A percentile compares a stretch with the other conserved stretches of the same genome.
Conservation (phyloP, 2,888 invertebrate species). For the Cyclophora albipunctata region DNA sequence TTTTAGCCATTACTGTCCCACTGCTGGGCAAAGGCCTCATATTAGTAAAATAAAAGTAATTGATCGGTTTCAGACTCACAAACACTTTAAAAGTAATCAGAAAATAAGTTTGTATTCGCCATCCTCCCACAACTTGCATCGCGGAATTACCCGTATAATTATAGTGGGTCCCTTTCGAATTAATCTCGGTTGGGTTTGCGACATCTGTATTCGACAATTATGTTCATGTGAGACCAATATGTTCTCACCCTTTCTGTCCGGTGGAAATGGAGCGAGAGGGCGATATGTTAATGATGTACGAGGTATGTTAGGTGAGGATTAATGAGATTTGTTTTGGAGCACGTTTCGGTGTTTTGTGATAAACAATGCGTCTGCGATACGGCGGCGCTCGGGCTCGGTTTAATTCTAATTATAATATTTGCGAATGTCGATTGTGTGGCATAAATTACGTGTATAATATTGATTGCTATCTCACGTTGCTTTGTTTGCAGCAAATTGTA, state of each 20-base stretch:
- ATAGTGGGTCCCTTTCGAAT: constrained; percentile 67
- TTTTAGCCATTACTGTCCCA: no score
- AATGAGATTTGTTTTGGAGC: constrained; percentile 25
- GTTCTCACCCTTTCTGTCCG: constrained; percentile 19
- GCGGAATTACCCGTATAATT: constrained; percentile 45
- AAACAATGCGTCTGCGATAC: no score
- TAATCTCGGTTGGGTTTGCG: constrained; percentile 60
- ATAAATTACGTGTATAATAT: no score
- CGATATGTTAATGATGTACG: constrained; percentile 9
- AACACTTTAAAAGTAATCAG: no score
- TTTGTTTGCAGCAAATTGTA: no score
- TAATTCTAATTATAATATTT: no score
- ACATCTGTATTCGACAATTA: constrained; percentile 72
- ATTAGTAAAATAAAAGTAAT: no score
- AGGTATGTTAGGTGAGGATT: constrained; percentile 23
- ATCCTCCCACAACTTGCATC: constrained; percentile 20
- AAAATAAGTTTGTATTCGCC: not conserved
- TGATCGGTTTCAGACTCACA: no score
- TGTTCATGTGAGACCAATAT: constrained; percentile 55
- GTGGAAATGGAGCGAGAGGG: constrained; percentile 17
- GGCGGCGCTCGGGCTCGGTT: no score
- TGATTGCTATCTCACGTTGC: no score
- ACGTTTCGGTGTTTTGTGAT: constrained; percentile 9
- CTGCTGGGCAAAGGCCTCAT: no score
- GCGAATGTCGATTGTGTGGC: not conserved